Base-by-base conservation (phyloP, 2,113 vertebrate genomes). In the Merops nubicus region DNA sequence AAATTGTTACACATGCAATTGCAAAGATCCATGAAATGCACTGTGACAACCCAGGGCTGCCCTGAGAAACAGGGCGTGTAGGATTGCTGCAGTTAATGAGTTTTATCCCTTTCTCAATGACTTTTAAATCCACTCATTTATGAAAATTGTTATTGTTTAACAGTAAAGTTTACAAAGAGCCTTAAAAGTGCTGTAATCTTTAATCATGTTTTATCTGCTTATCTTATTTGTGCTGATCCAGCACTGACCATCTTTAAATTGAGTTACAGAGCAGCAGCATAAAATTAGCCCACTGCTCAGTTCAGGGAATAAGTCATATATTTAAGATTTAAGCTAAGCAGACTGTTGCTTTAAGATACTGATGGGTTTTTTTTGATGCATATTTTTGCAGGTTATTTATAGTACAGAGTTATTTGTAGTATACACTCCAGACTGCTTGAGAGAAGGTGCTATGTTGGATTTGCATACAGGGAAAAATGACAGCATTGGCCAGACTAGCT, bases 351-450 rank as follows among this genome's bases (percentile, higher is more conserved):
- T 89, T 13, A 26, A 79, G 73, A 56, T 16, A 18, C 23, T 38
- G 82, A 48, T 15, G 10, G 4, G 22, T 45, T 23, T 26, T 45
- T 21, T 57, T 54, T 43, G 22, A 7, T 54, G 88, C 79, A 59
- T 85, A 70, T 83, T 85, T 96, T 95, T 51, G 33, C 82, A 29
- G 29, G 54, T 93, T 95, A 88, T 95, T 96, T 93, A 34, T 93
- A 74, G 82, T 8, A 29, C 48, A 54, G 74, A 83, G 63, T 69
- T 85, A 80, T 94, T 96, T 91, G 54, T 43, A 80, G 59, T 36
- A 47, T 48, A 11, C 16, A 4, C 45, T 80, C 26, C 85, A 22
- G 47, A 67, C 81, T 5, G 26, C 67, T 85, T 68, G 73, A 23
- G 73, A 93, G 82, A 83, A 93, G 82, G 79, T 68, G 81, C 12